These are phyloP conservation scores for Salarias fasciatus DNA, from an alignment of 2,797 vertebrate species.

Conservation along the genomic window DNA sequence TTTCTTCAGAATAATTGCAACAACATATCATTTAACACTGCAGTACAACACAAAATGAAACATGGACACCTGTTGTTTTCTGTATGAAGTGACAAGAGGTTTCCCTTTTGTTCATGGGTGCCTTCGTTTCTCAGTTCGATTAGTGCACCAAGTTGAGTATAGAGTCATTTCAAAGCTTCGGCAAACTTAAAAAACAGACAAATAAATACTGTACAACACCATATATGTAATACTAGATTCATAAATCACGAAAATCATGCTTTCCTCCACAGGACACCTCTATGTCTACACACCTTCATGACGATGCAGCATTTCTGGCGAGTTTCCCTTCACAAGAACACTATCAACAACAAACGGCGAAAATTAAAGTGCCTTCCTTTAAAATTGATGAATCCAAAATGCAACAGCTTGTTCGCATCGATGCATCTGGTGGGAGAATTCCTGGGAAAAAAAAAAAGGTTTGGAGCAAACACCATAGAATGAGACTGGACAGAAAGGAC, in stretches of 20 bases:
- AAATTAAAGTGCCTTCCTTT: conserved; percentile 85
- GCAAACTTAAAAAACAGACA: conserved; percentile 77
- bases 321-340: conserved; percentile 71
- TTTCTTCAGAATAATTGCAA: conserved; percentile 78
- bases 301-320: conserved; percentile 70
- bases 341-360: conserved; percentile 55
- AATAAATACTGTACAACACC: conserved; percentile 89
- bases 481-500: conserved; percentile 58
- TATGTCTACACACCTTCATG: conserved; percentile 58
- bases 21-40: conserved; percentile 72
- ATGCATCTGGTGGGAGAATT: conserved; percentile 64
- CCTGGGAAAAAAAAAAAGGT: conserved; percentile 73
- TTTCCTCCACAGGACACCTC: conserved; percentile 67
- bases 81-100: conserved; percentile 63
- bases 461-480: conserved; percentile 62
- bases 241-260: conserved; percentile 75
- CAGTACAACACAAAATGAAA: conserved; percentile 69
- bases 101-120: conserved; percentile 74
- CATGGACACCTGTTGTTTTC: conserved; percentile 60
- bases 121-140: conserved; percentile 69
- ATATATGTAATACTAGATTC: conserved; percentile 78
- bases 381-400: conserved; percentile 67
- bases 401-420: conserved; percentile 55
- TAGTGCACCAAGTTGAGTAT: conserved; percentile 77
- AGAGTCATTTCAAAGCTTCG: conserved; percentile 79